Base-by-base conservation (phyloP, 1,140 invertebrate species). In the Batillaria attramentaria region DNA sequence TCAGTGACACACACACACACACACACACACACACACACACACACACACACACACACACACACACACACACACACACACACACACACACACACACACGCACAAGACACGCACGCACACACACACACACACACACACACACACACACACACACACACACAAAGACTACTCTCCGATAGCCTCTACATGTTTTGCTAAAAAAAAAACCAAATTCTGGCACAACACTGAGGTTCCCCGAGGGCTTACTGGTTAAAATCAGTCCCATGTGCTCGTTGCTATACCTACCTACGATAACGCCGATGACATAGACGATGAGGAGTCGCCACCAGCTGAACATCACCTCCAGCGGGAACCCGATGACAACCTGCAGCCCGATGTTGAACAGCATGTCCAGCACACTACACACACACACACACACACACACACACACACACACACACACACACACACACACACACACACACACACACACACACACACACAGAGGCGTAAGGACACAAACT, bases 311-410 rank as follows among this genome's bases (percentile, higher is more conserved):
- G n/a, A 95, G 90, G 3, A 98, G 94, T 50, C 96, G 92, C 95
- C 96, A 97, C 94, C 96, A 97, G 82, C 94, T 94, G 89, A 98
- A 97, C 16, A 98, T 97, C 94, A 98, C 96, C 91, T 99, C 97
- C 62, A 99, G 88, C 0, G 96, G 96, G 42, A 98, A 94, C 2
- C 97, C 97, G 46, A 98, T 91, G 87, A 98, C 92, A 43, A 99
- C 92, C 91, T 98, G 97, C 43, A 98, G 95, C 31, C 97, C 88
- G 10, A 98, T 90, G 87, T 98, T 99, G 72, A 97, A 95, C 69
- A 96, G 91, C 33, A 98, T 91, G 89, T 98, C 97, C 68, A 95
- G 92, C n/a, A 68, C 28, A 68, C 28, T 3, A 37, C 37, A 70
- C 31, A 70, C 28, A 66, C 20, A 66, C 28, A 66, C 1, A 4